phyloP scores from a whole-genome alignment of 2,113 vertebrate genomes.

The Phylloscopus trochiloides region DNA sequence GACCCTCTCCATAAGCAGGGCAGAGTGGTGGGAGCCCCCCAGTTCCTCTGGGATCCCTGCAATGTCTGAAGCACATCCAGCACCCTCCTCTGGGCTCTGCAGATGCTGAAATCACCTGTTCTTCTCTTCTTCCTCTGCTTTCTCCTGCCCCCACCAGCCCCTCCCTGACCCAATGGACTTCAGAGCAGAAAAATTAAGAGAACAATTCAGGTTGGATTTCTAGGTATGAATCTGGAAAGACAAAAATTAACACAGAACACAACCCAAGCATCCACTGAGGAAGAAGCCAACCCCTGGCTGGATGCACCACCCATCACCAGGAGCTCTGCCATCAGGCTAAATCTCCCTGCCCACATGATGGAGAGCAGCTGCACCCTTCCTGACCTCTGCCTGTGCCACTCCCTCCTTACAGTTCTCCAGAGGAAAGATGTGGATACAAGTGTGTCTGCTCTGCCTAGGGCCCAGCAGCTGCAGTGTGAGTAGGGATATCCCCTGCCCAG shows the following conservation, averaged over 20 bases:
- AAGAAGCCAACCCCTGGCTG: background rate
- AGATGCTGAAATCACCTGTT: background rate
- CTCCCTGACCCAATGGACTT: background rate
- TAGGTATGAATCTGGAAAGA: background rate
- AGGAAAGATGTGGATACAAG: background rate
- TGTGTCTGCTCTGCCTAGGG: background rate
- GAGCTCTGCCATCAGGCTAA: background rate
- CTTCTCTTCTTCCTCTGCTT: background rate
- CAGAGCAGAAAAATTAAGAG: background rate
- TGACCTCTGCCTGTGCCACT: background rate
- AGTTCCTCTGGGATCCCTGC: background rate
- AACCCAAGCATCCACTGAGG: background rate
- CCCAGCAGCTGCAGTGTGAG: background rate
- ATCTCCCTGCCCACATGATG: accelerated
- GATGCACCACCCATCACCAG: background rate
- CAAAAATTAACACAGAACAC: background rate
- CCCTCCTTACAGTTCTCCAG: too few species aligned
- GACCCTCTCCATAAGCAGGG: accelerated
- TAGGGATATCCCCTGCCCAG: background rate
- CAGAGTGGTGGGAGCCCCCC: background rate
- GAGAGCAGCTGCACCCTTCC: background rate
- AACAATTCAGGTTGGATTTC: background rate
- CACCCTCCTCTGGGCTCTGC: background rate
- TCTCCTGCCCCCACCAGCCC: background rate
- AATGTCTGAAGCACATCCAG: accelerated